These are phyloP conservation scores for Cebidichthys violaceus DNA, from an alignment of 2,113 vertebrate species.

Conservation along the genomic window DNA sequence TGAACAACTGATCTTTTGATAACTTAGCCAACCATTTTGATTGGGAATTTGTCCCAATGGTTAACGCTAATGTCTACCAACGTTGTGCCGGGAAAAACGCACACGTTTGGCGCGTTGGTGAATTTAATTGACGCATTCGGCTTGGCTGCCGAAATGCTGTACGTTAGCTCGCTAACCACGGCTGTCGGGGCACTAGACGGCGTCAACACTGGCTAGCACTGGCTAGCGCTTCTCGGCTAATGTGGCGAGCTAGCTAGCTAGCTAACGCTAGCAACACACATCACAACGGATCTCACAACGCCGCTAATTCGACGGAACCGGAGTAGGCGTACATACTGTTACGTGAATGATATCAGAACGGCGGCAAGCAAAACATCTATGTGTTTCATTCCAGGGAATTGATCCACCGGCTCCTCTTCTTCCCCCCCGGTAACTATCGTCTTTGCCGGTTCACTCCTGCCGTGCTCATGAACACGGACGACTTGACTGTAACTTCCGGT, in stretches of 20 bases:
- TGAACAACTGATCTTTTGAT: constrained; percentile 43
- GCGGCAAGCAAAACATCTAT: neutral
- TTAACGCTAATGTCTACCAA: neutral
- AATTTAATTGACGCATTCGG: neutral
- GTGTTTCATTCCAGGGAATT: constrained; percentile 30
- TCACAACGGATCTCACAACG: neutral
- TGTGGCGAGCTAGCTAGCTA: neutral
- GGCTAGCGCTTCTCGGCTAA: constrained; percentile 32
- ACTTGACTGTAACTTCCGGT: constrained; percentile 64
- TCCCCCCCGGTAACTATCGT: constrained; percentile 31
- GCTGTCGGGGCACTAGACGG: neutral
- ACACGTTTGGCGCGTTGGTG: rapidly evolving
- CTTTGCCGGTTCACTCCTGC: constrained; percentile 65
- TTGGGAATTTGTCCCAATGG: neutral
- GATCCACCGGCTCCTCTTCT: constrained; percentile 38
- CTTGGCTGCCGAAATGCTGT: neutral
- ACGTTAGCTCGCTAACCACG: constrained; percentile 13
- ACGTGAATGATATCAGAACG: rapidly evolving
- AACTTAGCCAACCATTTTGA: constrained; percentile 45
- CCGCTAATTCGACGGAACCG: neutral
- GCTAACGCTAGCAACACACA: constrained; percentile 20
- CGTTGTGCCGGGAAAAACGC: rapidly evolving
- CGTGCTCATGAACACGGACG: constrained; percentile 43
- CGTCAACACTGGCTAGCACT: constrained; percentile 13
- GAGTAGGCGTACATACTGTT: neutral